These are phyloP conservation scores for Antheraea assamensis DNA, from an alignment of 2,888 invertebrate species.

Conservation along the genomic window DNA sequence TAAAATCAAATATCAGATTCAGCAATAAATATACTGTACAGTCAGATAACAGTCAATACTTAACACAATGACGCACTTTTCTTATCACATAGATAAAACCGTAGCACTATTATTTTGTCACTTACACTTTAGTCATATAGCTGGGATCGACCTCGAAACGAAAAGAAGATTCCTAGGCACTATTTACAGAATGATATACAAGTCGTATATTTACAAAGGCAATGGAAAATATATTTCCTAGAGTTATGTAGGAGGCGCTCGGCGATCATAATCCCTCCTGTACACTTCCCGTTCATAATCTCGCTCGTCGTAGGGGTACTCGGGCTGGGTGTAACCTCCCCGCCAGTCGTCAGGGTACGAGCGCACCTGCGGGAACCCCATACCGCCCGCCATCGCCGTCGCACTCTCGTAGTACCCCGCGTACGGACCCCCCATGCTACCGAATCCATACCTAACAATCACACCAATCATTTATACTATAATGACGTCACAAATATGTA, in stretches of 20 bases:
- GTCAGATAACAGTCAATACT: slow-evolving; percentile 74
- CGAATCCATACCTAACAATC: slow-evolving; percentile 70
- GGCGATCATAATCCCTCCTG: slow-evolving; percentile 84
- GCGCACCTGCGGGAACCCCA: slow-evolving; percentile 76
- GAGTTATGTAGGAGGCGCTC: slow-evolving; percentile 82
- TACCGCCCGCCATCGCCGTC: slow-evolving; percentile 72
- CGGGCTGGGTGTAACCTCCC: slow-evolving; percentile 71
- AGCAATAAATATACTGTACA: slow-evolving; percentile 80
- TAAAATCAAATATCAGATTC: slow-evolving; percentile 70
- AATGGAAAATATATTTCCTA: slow-evolving; percentile 22
- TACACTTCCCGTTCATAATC: slow-evolving; percentile 82
- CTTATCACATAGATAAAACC: slow-evolving; percentile 79
- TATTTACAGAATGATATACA: slow-evolving; percentile 69
- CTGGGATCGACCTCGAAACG: slow-evolving; percentile 62
- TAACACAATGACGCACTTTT: slow-evolving; percentile 68
- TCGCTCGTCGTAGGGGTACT: slow-evolving; percentile 80
- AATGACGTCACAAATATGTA: no score
- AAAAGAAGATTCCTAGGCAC: slow-evolving; percentile 51
- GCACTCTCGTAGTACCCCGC: slow-evolving; percentile 69
- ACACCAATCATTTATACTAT: neutral
- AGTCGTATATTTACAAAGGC: slow-evolving; percentile 60
- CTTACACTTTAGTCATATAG: slow-evolving; percentile 73
- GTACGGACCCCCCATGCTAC: slow-evolving; percentile 72
- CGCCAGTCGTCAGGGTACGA: slow-evolving; percentile 78
- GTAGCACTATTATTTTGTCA: slow-evolving; percentile 80